Evolutionary conservation across 2,113 vertebrate genomes (phyloP), one percentile per base, ranked within the genome.

Genomic region (Lagopus muta): DNA sequence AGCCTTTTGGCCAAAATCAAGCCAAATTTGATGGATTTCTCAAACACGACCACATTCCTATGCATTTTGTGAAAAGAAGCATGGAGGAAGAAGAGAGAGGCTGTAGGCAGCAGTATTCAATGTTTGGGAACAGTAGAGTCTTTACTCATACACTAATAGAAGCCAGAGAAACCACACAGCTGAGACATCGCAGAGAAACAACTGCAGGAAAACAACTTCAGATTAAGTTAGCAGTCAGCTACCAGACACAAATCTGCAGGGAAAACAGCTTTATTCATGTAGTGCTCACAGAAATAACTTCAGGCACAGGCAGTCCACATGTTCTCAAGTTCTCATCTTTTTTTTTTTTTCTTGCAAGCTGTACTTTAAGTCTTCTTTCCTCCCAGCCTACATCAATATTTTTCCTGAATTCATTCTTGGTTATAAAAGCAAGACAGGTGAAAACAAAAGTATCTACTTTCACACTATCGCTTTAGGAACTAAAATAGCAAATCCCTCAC

Each of bases 201-300:
- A 28, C 75, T 70, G 47, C 45, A 90, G 79, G 82, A 78, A 95
- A 93, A 88, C 73, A 92, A 38, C 76, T 88, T 96, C 92, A 94
- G 61, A 85, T 92, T 86, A 38, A 90, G 43, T 65, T 93, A 83
- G 55, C 55, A 86, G 69, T 42, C 90, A 88, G 64, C 55, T 69
- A 91, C 50, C 38, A 85, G 71, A 74, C 72, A 88, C 14, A 82
- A 57, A 94, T 24, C 71, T 65, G 45, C 54, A 25, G 76, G 40
- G n/a, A 86, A 94, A 83, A 54, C 0, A 0, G n/a, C 69, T 92
- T 77, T 74, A 62, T 42, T 71, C 58, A 54, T 73, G 34, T 12
- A 50, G 36, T 20, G 16, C 16, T 92, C 28, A 79, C 43, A 90
- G 78, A 87, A 82, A 34, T 36, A 24, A 16, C 65, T 73, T 83